These are phyloP conservation scores for Phoxinus phoxinus DNA, from an alignment of 2,113 vertebrate species.

Conservation along the genomic window DNA sequence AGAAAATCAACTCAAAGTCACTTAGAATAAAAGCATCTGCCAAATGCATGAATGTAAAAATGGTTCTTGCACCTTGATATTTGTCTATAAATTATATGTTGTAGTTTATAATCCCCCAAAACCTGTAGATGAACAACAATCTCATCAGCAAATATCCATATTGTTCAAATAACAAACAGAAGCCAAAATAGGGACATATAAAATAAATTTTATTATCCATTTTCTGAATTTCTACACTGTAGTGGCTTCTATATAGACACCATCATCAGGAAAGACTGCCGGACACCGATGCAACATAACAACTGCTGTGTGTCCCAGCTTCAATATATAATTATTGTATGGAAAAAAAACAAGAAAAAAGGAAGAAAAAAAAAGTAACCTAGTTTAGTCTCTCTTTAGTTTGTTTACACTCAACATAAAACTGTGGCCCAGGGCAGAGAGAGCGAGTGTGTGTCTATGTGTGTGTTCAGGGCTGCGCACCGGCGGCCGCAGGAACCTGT, in stretches of 20 bases:
- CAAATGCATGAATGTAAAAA: not conserved
- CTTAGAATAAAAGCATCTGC: not conserved
- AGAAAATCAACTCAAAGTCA: no score
- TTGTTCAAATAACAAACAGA: not conserved
- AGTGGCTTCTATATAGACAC: conserved; percentile 65
- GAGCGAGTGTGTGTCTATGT: not conserved
- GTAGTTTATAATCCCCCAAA: not conserved
- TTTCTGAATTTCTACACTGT: conserved; percentile 68
- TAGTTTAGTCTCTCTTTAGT: conserved; percentile 46
- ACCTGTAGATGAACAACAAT: not conserved
- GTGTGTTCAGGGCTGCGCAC: conserved; percentile 67
- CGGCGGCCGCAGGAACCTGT: conserved; percentile 64
- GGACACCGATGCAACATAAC: conserved; percentile 53
- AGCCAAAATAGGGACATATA: conserved; percentile 70
- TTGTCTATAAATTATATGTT: no score
- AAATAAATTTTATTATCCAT: conserved; percentile 76
- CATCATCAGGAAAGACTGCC: conserved; percentile 61
- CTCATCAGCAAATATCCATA: no score
- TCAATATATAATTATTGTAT: conserved; percentile 64
- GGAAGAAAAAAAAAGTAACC: conserved; percentile 40
- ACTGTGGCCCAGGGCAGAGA: conserved; percentile 52
- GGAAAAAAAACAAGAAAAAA: conserved; percentile 46
- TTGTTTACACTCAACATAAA: conserved; percentile 60
- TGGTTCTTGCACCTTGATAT: not conserved
- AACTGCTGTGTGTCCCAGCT: conserved; percentile 50